Evolutionary conservation across 2,888 invertebrate genomes (phyloP).

Genomic region (Tineola bisselliella): DNA sequence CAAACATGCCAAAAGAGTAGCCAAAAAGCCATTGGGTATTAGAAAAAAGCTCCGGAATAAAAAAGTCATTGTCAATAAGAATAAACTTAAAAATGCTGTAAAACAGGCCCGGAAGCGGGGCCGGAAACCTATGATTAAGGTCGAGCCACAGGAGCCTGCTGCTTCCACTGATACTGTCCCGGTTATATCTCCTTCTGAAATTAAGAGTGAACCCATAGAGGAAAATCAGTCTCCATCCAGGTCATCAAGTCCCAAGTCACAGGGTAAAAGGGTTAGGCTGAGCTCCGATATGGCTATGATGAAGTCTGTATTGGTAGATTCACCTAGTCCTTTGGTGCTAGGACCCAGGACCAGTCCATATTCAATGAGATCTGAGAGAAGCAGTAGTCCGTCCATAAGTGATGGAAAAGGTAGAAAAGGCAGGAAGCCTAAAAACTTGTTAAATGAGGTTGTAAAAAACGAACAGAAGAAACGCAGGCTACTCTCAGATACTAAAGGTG

Average conservation of each 20-base stretch:
- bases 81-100: conserved; percentile 46
- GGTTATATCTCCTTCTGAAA: conserved; percentile 52
- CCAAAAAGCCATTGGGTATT: conserved; percentile 56
- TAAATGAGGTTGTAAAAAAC: conserved; percentile 68
- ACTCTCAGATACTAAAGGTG: conserved; percentile 64
- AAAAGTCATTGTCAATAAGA: conserved; percentile 42
- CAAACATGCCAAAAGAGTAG: conserved; percentile 40
- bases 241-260: conserved; percentile 58
- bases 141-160: conserved; percentile 37
- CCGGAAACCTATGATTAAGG: conserved; percentile 36
- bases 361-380: conserved; percentile 69
- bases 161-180: conserved; percentile 47
- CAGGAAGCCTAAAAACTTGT: conserved; percentile 69
- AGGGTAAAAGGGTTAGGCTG: conserved; percentile 47
- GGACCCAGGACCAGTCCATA: conserved; percentile 67
- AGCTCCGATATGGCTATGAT: conserved; percentile 59
- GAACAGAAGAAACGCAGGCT: conserved; percentile 66
- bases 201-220: conserved; percentile 56
- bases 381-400: conserved; percentile 56
- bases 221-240: conserved; percentile 50
- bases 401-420: conserved; percentile 71
- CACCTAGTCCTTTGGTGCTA: conserved; percentile 42
- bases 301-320: conserved; percentile 53
- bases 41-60: conserved; percentile 55
- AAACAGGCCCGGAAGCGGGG: conserved; percentile 40